These are phyloP conservation scores for Xenops minutus DNA, from an alignment of 2,797 vertebrate species.

Conservation along the genomic window DNA sequence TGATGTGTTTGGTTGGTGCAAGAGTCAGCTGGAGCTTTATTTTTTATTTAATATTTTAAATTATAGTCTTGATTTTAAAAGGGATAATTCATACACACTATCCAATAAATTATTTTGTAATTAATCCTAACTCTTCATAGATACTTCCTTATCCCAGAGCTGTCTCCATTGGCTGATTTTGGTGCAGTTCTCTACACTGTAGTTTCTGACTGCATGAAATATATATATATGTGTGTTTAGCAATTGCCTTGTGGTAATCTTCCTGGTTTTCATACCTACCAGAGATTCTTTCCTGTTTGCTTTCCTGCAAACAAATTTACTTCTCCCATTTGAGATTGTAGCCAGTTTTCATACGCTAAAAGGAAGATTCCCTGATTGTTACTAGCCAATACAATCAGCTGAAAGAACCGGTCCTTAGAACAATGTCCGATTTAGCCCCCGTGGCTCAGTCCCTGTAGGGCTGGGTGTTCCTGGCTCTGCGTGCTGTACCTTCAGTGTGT, in stretches of 20 bases:
- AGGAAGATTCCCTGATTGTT: neutral
- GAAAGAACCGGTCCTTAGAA: neutral
- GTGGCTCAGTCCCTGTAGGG: neutral
- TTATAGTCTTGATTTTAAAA: neutral
- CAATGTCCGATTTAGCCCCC: neutral
- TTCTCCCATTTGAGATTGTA: neutral
- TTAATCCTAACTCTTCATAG: neutral
- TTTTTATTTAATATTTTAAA: neutral
- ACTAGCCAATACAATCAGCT: neutral
- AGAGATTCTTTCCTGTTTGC: neutral
- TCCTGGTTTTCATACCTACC: neutral
- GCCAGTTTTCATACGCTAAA: neutral
- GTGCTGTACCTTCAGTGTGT: neutral
- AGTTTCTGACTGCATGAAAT: neutral
- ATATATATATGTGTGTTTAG: neutral
- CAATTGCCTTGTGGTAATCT: neutral
- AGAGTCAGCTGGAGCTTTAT: neutral
- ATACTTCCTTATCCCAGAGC: neutral
- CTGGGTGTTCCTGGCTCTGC: neutral
- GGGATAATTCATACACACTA: neutral
- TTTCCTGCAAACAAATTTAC: neutral
- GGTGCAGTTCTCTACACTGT: neutral
- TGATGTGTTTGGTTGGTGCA: neutral
- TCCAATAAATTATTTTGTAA: fast-evolving
- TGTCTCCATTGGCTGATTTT: neutral